These are phyloP conservation scores for Staurois parvus DNA, from an alignment of 2,797 vertebrate genomes.

Conservation along the genomic window DNA sequence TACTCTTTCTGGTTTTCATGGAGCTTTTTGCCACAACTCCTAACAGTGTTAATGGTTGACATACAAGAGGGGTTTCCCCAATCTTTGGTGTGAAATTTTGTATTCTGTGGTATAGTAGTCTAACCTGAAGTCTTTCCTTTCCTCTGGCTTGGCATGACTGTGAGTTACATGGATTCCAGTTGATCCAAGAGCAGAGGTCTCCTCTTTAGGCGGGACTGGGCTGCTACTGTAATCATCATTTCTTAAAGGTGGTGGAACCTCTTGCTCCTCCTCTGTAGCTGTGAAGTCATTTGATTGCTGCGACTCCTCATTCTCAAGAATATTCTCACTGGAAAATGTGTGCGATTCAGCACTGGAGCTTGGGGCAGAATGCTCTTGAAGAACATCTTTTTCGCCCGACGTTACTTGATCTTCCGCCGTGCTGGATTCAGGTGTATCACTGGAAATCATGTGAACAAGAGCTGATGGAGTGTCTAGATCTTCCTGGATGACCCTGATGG, in stretches of 20 bases:
- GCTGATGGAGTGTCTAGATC: slow-evolving; percentile 24
- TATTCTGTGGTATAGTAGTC: background rate
- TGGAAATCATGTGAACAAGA: slow-evolving; percentile 51
- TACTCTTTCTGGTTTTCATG: too few species aligned
- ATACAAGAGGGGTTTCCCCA: background rate
- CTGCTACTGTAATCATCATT: slow-evolving; percentile 34
- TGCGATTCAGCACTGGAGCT: background rate
- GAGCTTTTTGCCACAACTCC: too few species aligned
- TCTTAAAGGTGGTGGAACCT: slow-evolving; percentile 4
- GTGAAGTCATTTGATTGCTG: background rate
- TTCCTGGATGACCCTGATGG: slow-evolving; percentile 41
- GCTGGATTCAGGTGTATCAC: slow-evolving; percentile 34
- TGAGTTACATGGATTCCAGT: background rate
- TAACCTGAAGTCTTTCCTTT: background rate
- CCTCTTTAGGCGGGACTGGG: slow-evolving; percentile 5
- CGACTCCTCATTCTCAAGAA: background rate
- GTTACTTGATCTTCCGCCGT: background rate
- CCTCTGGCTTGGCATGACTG: background rate
- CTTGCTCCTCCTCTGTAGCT: background rate
- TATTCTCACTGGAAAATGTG: background rate
- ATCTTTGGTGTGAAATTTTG: background rate
- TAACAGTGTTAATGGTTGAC: too few species aligned
- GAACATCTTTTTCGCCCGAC: background rate
- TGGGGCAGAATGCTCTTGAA: background rate
- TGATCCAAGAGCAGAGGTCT: background rate